A percentile compares a stretch with the other conserved stretches of the same genome.
Conservation (phyloP, 2,888 invertebrate species). For the Muschampia plurimacula region DNA sequence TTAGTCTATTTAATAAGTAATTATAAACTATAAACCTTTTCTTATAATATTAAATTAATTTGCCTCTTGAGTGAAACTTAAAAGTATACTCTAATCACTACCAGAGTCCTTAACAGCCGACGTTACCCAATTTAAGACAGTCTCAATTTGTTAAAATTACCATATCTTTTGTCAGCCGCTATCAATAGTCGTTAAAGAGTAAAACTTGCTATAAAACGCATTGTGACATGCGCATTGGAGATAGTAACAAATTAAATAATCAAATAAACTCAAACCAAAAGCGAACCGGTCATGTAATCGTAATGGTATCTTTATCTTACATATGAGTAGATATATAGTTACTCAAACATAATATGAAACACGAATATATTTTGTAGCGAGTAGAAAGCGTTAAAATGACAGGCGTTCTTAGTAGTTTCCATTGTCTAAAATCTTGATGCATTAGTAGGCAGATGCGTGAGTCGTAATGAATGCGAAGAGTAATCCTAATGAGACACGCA, state of each 20-base stretch:
- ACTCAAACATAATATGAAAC: conserved; percentile 19
- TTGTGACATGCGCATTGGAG: conserved; percentile 7
- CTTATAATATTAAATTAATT: too few species aligned
- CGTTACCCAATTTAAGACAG: conserved; percentile 26
- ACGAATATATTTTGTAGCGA: conserved; percentile 25
- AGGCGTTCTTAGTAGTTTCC: conserved; percentile 14
- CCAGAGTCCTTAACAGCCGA: neutral
- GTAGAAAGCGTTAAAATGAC: conserved; percentile 30
- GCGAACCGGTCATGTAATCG: conserved; percentile 7
- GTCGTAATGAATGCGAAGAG: conserved; percentile 31
- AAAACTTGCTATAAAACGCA: neutral
- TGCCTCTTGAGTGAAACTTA: too few species aligned
- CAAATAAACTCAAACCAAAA: conserved; percentile 1
- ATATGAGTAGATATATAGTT: neutral
- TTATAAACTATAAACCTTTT: too few species aligned
- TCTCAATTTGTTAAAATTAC: conserved; percentile 22
- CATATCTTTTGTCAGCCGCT: conserved; percentile 23
- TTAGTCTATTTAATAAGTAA: too few species aligned
- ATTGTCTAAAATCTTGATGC: conserved; percentile 38
- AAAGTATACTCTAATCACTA: too few species aligned
- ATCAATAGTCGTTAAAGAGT: conserved; percentile 9
- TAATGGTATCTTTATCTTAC: conserved; percentile 10
- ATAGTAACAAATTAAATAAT: conserved; percentile 4
- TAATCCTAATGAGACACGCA: conserved; percentile 34
- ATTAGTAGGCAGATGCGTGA: conserved; percentile 37